Conservation (phyloP, 2,888 invertebrate species). For the Temnothorax rugatulus region DNA sequence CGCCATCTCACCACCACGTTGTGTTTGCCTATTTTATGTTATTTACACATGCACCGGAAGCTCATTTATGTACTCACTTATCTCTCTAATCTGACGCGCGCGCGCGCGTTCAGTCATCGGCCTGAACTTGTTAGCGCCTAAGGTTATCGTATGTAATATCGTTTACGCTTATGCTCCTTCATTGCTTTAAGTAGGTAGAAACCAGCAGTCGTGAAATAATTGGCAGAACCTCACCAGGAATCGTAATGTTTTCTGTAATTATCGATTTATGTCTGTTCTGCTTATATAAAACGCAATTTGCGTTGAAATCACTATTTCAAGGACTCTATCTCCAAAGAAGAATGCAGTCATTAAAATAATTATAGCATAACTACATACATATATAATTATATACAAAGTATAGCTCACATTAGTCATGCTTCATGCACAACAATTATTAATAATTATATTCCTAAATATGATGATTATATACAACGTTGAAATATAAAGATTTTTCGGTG, state of each 20-base stretch:
- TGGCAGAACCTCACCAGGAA: slow-evolving; percentile 52
- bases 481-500: not conserved
- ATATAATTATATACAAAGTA: not conserved
- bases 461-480: not conserved
- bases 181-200: slow-evolving; percentile 68
- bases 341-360: not conserved
- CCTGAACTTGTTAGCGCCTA: slow-evolving; percentile 81
- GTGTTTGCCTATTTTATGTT: slow-evolving; percentile 39
- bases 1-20: not conserved
- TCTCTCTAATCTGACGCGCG: slow-evolving; percentile 81
- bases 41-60: slow-evolving; percentile 69
- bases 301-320: not conserved
- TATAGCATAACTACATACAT: not conserved
- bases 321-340: not conserved
- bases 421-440: slow-evolving; percentile 11
- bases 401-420: not conserved
- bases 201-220: slow-evolving; percentile 68
- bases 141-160: slow-evolving; percentile 75
- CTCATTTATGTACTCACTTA: slow-evolving; percentile 73
- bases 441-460: slow-evolving; percentile 5
- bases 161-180: slow-evolving; percentile 75
- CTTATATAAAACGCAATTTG: slow-evolving; percentile 15
- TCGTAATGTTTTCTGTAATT: slow-evolving; percentile 50
- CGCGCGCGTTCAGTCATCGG: slow-evolving; percentile 72
- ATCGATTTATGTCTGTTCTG: not conserved